Conservation (phyloP, 2,113 vertebrate genomes). For the Prolemur simus region DNA sequence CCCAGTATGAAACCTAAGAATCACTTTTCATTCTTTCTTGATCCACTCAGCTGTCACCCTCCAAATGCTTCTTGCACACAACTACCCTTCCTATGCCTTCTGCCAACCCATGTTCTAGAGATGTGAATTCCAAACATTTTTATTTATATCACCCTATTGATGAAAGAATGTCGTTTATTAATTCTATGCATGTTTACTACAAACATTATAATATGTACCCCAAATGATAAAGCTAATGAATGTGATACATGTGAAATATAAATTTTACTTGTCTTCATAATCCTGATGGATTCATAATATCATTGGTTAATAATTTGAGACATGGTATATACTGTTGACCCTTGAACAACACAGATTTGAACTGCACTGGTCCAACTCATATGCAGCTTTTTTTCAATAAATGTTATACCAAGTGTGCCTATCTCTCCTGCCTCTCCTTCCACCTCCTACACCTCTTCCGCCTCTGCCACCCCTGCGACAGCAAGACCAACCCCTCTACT, state of each 20-base stretch:
- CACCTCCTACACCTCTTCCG: neutral
- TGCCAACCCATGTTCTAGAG: neutral
- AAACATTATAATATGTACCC: neutral
- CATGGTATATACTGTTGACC: neutral
- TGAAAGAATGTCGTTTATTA: neutral
- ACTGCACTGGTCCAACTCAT: neutral
- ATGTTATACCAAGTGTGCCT: neutral
- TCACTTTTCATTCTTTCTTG: neutral
- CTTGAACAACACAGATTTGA: neutral
- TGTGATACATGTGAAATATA: neutral
- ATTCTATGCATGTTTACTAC: neutral
- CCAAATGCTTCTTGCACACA: neutral
- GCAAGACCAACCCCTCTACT: neutral
- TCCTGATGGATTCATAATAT: neutral
- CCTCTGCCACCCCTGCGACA: neutral
- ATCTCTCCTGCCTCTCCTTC: neutral
- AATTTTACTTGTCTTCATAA: neutral
- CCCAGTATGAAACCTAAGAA: neutral
- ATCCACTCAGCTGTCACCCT: neutral
- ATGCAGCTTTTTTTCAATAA: neutral
- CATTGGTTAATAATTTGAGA: neutral
- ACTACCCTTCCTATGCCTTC: neutral
- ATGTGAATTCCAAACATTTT: neutral
- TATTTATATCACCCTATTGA: neutral
- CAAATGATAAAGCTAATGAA: neutral